These are phyloP conservation scores for Drosophila helvetica DNA, from an alignment of 2,888 invertebrate species.

Conservation along the genomic window DNA sequence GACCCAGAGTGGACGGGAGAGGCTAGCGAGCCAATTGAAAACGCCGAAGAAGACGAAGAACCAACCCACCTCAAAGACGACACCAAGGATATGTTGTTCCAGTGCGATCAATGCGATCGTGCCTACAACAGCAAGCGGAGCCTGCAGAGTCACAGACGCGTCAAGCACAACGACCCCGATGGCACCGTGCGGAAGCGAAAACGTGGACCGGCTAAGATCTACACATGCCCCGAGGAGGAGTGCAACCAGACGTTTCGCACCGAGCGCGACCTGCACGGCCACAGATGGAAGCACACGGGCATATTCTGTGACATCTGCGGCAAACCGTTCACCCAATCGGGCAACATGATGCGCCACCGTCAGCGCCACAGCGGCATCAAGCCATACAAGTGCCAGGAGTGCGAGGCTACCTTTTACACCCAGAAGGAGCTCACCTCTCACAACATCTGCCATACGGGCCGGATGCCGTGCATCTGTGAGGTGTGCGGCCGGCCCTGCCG, in stretches of 20 bases:
- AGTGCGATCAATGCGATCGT: slow-evolving; percentile 72
- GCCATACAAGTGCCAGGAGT: slow-evolving; percentile 78
- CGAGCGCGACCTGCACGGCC: slow-evolving; percentile 73
- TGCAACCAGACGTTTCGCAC: slow-evolving; percentile 74
- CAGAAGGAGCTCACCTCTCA: slow-evolving; percentile 78
- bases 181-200: slow-evolving; percentile 29
- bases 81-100: slow-evolving; percentile 66
- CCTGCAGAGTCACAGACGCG: slow-evolving; percentile 70
- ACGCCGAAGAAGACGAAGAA: slow-evolving; percentile 16
- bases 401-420: slow-evolving; percentile 78
- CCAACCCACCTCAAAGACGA: slow-evolving; percentile 18
- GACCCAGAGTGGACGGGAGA: slow-evolving; percentile 12
- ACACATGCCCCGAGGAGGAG: slow-evolving; percentile 64
- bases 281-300: slow-evolving; percentile 81
- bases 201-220: slow-evolving; percentile 44
- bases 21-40: slow-evolving; percentile 1
- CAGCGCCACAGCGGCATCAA: slow-evolving; percentile 81
- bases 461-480: slow-evolving; percentile 79
- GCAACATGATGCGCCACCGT: slow-evolving; percentile 80
- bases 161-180: slow-evolving; percentile 50
- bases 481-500: slow-evolving; percentile 79
- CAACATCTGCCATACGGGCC: slow-evolving; percentile 78
- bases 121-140: slow-evolving; percentile 73
- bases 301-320: slow-evolving; percentile 81
- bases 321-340: slow-evolving; percentile 79